Conservation (phyloP, 1,140 invertebrate genomes). For the Drosophila repleta region DNA sequence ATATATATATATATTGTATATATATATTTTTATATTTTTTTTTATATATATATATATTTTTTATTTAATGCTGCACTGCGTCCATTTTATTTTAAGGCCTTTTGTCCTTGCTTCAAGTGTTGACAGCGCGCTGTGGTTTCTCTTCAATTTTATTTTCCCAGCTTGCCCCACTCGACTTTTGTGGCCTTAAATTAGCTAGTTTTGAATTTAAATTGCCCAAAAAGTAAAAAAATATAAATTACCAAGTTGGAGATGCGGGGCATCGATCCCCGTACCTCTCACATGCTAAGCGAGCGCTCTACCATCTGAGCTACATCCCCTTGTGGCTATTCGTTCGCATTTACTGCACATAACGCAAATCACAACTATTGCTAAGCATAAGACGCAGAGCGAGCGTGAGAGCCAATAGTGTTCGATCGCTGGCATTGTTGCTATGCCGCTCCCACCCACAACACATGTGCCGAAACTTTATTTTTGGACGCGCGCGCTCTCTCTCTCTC, state of each 20-base stretch:
- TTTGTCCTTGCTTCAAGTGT: conserved; percentile 70
- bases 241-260: conserved; percentile 86
- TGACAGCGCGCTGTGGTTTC: conserved; percentile 38
- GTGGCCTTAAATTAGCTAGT: conserved; percentile 28
- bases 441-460: conserved; percentile 17
- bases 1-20: no score
- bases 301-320: conserved; percentile 88
- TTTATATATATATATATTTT: conserved; percentile 36
- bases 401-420: conserved; percentile 19
- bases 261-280: conserved; percentile 93
- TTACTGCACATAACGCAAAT: not conserved
- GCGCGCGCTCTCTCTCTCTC: conserved; percentile 2
- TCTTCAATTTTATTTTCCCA: conserved; percentile 20
- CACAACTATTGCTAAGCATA: conserved; percentile 18
- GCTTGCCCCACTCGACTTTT: conserved; percentile 13
- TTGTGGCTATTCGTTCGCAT: not conserved
- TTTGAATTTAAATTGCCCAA: not conserved
- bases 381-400: not conserved
- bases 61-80: conserved; percentile 70
- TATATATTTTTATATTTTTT: conserved; percentile 34
- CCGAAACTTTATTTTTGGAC: conserved; percentile 7
- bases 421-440: conserved; percentile 7
- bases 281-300: conserved; percentile 94
- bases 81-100: conserved; percentile 66
- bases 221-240: conserved; percentile 9